phyloP scores from a whole-genome alignment of 2,888 invertebrate species.

The Microplitis manilae region DNA sequence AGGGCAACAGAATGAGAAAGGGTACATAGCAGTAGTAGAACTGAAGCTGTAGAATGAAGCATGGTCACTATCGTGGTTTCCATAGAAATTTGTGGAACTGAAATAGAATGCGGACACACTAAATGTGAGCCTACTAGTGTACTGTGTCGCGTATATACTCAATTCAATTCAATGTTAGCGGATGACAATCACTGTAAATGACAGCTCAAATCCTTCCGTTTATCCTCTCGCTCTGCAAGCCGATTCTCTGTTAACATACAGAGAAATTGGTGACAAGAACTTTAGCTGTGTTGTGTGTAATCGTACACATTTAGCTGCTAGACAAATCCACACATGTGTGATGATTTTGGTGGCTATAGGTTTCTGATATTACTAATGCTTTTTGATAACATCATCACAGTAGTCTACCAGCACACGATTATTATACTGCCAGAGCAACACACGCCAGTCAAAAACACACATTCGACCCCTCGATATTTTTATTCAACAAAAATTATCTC shows the following conservation, averaged over 20 bases:
- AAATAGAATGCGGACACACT: constrained; percentile 30
- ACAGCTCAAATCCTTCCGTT: constrained; percentile 36
- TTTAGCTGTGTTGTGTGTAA: neutral
- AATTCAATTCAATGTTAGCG: constrained; percentile 41
- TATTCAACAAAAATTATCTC: no score
- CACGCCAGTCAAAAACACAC: constrained; percentile 20
- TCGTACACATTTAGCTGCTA: neutral
- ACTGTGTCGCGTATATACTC: constrained; percentile 10
- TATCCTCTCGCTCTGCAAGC: neutral
- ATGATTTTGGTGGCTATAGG: neutral
- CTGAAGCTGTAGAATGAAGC: constrained; percentile 2
- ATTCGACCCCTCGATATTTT: neutral
- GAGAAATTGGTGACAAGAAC: constrained; percentile 2
- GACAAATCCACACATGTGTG: neutral
- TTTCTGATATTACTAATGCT: neutral
- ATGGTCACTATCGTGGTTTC: constrained; percentile 21
- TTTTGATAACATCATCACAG: neutral
- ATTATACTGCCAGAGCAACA: constrained; percentile 26
- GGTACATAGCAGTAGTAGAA: neutral
- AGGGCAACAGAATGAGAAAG: constrained; percentile 6
- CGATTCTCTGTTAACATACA: neutral
- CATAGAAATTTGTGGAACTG: constrained; percentile 34
- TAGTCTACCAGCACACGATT: constrained; percentile 13
- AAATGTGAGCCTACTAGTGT: constrained; percentile 9
- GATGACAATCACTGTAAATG: constrained; percentile 43